These are phyloP conservation scores for Enteromius anoplus DNA, from an alignment of 2,797 vertebrate species.

Conservation along the genomic window DNA sequence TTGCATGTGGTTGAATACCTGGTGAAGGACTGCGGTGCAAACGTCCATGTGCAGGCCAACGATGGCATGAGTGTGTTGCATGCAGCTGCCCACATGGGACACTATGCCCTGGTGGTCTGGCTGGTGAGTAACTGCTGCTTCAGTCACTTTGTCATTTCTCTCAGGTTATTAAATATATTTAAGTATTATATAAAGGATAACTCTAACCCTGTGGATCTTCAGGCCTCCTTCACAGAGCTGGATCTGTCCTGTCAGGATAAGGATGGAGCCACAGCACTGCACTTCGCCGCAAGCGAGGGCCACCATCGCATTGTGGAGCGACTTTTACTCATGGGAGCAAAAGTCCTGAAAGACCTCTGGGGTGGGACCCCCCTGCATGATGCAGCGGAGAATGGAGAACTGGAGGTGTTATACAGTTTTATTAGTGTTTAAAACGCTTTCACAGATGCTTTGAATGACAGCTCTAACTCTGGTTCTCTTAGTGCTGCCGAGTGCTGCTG, in stretches of 20 bases:
- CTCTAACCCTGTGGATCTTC: background rate
- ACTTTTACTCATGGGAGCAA: constrained; percentile 80
- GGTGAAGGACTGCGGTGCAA: constrained; percentile 77
- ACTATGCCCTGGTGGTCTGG: constrained; percentile 82
- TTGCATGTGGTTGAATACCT: constrained; percentile 81
- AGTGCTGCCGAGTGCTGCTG: constrained; percentile 84
- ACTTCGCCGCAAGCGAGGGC: constrained; percentile 86
- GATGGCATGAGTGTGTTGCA: constrained; percentile 87
- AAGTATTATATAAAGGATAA: background rate
- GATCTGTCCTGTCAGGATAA: constrained; percentile 75
- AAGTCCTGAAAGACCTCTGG: constrained; percentile 79
- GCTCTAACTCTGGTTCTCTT: constrained; percentile 35
- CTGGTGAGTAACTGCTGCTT: constrained; percentile 74
- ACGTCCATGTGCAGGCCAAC: constrained; percentile 77
- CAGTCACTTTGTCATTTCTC: background rate
- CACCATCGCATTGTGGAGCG: constrained; percentile 81
- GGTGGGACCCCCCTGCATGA: constrained; percentile 86
- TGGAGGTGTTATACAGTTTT: constrained; percentile 73
- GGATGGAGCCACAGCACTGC: constrained; percentile 84
- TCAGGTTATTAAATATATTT: background rate
- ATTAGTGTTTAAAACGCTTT: constrained; percentile 21
- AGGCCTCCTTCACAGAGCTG: constrained; percentile 80
- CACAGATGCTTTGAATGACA: constrained; percentile 9
- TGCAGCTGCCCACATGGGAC: constrained; percentile 83
- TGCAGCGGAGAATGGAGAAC: constrained; percentile 84